Percentiles rank a stretch among this genome's conserved stretches.
Conservation (phyloP, 2,113 vertebrate species). For the Apus apus region DNA sequence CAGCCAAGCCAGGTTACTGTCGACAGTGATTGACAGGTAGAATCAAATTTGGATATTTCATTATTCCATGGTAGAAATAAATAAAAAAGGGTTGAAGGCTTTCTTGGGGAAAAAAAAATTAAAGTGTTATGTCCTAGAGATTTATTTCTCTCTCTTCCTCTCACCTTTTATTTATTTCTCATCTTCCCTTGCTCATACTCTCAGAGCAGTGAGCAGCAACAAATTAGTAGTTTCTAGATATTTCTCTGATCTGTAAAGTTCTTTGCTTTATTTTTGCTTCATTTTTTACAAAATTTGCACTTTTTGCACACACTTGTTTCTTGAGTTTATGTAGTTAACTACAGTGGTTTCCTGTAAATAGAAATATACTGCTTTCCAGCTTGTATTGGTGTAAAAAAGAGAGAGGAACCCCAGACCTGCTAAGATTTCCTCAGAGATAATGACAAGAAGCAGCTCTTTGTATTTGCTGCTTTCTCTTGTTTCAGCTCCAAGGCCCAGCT, state of each 20-base stretch:
- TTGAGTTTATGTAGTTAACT: background rate
- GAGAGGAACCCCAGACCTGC: background rate
- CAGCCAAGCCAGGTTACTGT: background rate
- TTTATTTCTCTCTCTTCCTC: background rate
- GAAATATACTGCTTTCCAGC: background rate
- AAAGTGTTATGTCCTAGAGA: background rate
- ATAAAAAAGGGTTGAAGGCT: background rate
- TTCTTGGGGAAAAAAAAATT: background rate
- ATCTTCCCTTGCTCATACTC: background rate
- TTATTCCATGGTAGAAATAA: slow-evolving; percentile 12
- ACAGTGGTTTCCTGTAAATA: background rate
- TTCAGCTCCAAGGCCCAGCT: background rate
- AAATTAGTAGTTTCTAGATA: background rate
- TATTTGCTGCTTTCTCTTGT: background rate
- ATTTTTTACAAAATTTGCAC: background rate
- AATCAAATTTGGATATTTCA: background rate
- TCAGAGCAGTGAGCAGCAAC: background rate
- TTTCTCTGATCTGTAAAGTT: background rate
- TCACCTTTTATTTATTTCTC: background rate
- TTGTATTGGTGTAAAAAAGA: background rate
- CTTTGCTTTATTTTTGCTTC: background rate
- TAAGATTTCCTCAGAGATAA: background rate
- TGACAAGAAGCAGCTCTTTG: background rate
- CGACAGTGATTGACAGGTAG: background rate
- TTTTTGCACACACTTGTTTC: background rate